Evolutionary conservation across 2,888 invertebrate species (phyloP), one percentile per base, ranked within the genome.

Genomic region (Cepaea hortensis): DNA sequence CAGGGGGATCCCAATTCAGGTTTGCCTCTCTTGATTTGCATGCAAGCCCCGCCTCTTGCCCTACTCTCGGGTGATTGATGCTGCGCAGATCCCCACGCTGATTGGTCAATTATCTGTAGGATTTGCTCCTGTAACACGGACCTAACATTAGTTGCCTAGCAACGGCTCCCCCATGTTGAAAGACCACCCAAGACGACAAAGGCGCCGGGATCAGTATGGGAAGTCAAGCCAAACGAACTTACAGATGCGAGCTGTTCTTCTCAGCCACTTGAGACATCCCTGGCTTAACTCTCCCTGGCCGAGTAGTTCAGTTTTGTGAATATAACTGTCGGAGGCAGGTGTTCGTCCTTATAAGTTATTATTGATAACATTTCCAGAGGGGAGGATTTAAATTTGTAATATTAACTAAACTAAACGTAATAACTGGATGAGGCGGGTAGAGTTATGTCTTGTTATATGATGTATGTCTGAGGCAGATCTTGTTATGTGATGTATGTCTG

Each of bases 131-230:
- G 91, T 91, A 92, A 91, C 91, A 91, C 90, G 91, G 90, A 91
- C 91, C 92, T 23, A 89, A 92, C 92, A 93, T 94, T 93, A 92
- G 93, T 94, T 93, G 93, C 94, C 90, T 91, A 91, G 94, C 93
- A 93, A 93, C 94, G 90, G 93, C 93, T 93, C 93, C 92, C 93
- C 93, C 91, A 92, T 91, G 93, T 92, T 90, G 92, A 85, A 88
- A 91, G 94, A 93, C 94, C 94, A 94, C 94, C 92, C 94, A 94
- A 90, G 93, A 55, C 90, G 83, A 93, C 15, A 35, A n/a, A 76
- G 62, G 80, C 68, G 77, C 79, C 70, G 55, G 77, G 9, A 68
- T 46, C 77, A 50, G 77, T 50, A 23, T 48, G 68, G 77, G 80
- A 85, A 80, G 48, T 20, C 61, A 4, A 61, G 80, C 55, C 61